These are phyloP conservation scores for Corythaeola cristata DNA, from an alignment of 2,113 vertebrate species.

Conservation along the genomic window DNA sequence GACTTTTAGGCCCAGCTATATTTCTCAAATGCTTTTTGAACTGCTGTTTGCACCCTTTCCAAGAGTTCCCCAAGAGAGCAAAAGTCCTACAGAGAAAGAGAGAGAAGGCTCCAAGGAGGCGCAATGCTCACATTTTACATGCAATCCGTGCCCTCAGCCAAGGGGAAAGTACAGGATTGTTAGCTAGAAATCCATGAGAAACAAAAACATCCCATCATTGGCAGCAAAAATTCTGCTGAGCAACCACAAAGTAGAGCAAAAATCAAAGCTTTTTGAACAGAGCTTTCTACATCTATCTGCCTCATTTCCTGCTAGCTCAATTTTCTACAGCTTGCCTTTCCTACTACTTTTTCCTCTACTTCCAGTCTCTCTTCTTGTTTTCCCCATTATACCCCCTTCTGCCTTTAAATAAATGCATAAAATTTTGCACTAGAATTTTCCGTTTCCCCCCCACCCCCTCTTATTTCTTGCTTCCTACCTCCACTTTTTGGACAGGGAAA, in stretches of 20 bases:
- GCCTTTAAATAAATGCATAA: background rate
- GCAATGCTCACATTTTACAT: background rate
- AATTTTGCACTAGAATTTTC: background rate
- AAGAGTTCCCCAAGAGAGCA: background rate
- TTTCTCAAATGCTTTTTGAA: constrained; percentile 15
- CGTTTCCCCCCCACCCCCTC: background rate
- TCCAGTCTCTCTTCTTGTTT: background rate
- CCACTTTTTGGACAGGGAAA: background rate
- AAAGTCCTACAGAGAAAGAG: background rate
- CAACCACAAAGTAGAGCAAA: background rate
- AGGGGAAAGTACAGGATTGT: background rate
- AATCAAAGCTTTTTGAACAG: background rate
- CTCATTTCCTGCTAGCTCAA: background rate
- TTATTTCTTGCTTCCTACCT: background rate
- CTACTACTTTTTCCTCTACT: background rate
- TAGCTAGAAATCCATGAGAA: background rate
- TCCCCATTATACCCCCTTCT: background rate
- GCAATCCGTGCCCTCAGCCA: background rate
- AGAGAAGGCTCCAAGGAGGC: background rate
- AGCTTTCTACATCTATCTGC: background rate
- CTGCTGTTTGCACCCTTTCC: background rate
- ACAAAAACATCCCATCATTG: background rate
- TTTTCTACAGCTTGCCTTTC: background rate
- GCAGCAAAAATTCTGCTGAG: background rate
- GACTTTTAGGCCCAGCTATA: background rate